phyloP scores from a whole-genome alignment of 1,140 invertebrate genomes.

The Drosophila biarmipes region DNA sequence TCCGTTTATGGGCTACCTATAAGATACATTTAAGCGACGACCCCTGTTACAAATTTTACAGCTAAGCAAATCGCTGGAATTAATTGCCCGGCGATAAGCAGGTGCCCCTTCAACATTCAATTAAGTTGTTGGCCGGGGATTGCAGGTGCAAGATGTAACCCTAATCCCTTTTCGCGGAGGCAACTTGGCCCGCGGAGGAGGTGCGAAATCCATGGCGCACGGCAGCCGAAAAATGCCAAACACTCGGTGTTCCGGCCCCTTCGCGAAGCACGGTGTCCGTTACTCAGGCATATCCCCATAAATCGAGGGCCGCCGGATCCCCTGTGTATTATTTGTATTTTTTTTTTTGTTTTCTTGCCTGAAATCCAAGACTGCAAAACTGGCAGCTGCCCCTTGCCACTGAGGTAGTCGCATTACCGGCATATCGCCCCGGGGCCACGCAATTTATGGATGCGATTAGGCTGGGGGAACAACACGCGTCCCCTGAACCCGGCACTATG shows the following conservation, averaged over 20 bases:
- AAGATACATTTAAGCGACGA: no score
- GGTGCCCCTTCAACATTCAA: conserved; percentile 48
- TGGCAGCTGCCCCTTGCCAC: conserved; percentile 30
- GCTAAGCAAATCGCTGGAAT: conserved; percentile 68
- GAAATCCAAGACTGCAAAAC: conserved; percentile 3
- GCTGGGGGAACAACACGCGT: conserved; percentile 4
- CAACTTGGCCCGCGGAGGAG: conserved; percentile 11
- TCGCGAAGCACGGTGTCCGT: conserved; percentile 10
- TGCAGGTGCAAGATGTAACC: conserved; percentile 34
- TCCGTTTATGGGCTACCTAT: background rate
- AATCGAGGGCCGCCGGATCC: background rate
- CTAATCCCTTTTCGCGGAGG: conserved; percentile 7
- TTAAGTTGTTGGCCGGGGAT: conserved; percentile 37
- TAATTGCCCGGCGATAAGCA: conserved; percentile 61
- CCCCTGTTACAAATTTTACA: conserved; percentile 55
- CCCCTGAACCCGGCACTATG: background rate
- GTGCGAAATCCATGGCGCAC: conserved; percentile 56
- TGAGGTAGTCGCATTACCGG: conserved; percentile 43
- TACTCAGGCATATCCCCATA: conserved; percentile 9
- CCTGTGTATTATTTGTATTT: background rate
- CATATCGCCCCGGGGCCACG: conserved; percentile 23
- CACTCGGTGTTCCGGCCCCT: conserved; percentile 14
- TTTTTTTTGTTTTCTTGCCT: no score
- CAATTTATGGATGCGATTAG: conserved; percentile 40
- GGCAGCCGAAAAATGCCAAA: conserved; percentile 70